phyloP scores from a whole-genome alignment of 1,140 invertebrate genomes.

The Heliconius nattereri region DNA sequence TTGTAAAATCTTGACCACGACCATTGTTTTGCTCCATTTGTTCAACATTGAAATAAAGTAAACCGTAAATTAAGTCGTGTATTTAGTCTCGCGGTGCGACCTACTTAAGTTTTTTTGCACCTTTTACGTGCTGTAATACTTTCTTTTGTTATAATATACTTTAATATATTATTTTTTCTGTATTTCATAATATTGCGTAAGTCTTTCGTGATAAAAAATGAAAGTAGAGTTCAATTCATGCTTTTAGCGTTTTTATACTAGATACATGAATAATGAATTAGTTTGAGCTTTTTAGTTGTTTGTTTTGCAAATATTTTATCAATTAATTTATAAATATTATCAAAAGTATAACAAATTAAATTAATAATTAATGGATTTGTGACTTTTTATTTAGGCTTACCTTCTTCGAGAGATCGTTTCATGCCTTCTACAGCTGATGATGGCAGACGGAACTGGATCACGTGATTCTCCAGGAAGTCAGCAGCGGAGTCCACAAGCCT shows the following conservation, averaged over 20 bases:
- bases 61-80: conserved; percentile 36
- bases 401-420: conserved; percentile 85
- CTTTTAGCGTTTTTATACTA: not conserved
- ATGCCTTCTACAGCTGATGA: conserved; percentile 85
- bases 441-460: conserved; percentile 89
- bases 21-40: conserved; percentile 45
- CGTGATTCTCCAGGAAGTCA: conserved; percentile 89
- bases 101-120: conserved; percentile 36
- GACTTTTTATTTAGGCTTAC: conserved; percentile 52
- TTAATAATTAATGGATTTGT: not conserved
- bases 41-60: conserved; percentile 37
- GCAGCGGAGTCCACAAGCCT: conserved; percentile 87
- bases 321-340: not conserved
- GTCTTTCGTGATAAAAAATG: conserved; percentile 20
- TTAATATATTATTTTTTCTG: conserved; percentile 19
- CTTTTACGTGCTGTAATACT: conserved; percentile 32
- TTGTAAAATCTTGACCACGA: conserved; percentile 20
- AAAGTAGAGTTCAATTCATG: conserved; percentile 8
- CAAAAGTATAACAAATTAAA: too few species aligned
- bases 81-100: conserved; percentile 30
- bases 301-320: not conserved
- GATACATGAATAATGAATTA: not conserved
- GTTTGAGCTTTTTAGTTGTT: not conserved
- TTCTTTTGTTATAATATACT: conserved; percentile 31
- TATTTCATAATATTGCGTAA: conserved; percentile 28